Percentiles rank a stretch among this genome's conserved stretches.
Conservation (phyloP, 2,888 invertebrate species). For the Chrysolina oricalcia region DNA sequence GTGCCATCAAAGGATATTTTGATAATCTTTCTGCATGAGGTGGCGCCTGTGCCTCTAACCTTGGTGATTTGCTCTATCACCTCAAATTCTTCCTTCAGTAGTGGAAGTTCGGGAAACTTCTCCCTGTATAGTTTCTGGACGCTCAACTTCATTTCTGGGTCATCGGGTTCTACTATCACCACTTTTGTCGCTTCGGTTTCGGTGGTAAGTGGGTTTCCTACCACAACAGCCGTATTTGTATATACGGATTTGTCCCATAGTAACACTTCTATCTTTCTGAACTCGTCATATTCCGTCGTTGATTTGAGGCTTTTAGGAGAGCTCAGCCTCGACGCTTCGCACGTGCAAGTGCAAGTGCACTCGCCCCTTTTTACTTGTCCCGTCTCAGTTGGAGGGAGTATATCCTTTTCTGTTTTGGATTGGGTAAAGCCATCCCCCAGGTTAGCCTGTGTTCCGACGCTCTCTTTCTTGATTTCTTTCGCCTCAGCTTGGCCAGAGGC, state of each 20-base stretch:
- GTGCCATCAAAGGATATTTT: background rate
- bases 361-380: too few relatives aligned
- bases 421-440: too few relatives aligned
- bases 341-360: too few relatives aligned
- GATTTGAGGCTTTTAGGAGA: too few relatives aligned
- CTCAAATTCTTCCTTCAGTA: constrained; percentile 29
- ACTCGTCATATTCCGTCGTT: background rate
- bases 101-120: constrained; percentile 37
- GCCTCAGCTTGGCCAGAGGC: too few relatives aligned
- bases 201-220: constrained; percentile 25
- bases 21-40: background rate
- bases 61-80: background rate
- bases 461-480: too few relatives aligned
- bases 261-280: background rate
- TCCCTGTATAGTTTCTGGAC: constrained; percentile 41
- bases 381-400: too few relatives aligned
- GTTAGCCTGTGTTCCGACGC: too few relatives aligned
- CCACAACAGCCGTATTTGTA: constrained; percentile 16
- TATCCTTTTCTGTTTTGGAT: too few relatives aligned
- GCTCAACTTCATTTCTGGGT: constrained; percentile 32
- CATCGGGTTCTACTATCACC: too few relatives aligned
- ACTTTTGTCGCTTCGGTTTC: constrained; percentile 32
- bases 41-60: background rate
- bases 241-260: constrained; percentile 15
- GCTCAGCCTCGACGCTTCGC: too few relatives aligned